Evolutionary conservation across 1,140 invertebrate genomes (phyloP), one percentile per base, ranked within the genome.

Genomic region (Panulirus ornatus): DNA sequence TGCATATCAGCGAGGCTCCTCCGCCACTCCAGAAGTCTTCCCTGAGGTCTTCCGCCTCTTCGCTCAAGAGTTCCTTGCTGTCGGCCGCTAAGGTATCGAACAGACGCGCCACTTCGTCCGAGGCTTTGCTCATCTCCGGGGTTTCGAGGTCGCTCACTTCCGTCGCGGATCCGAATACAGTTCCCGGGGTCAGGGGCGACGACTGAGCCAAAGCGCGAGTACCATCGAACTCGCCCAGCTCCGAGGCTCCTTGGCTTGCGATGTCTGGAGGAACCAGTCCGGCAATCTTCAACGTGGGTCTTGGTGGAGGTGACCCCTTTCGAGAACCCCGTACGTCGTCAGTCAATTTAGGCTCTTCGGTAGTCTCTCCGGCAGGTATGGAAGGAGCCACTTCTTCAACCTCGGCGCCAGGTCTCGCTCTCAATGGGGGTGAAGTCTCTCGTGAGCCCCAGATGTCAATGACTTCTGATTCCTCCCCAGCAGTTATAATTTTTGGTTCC

Each of bases 381-480:
- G 42, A n/a, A 47, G 75, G 75, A 44, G 19, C 36, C 2, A 27
- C 42, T 79, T 79, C 44, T 79, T 79, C 44, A 42, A 27, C 76
- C 9, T 47, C 2, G 22, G 27, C 76, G 27, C 27, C 42, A 79
- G 36, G 71, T 75, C 40, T 75, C n/a, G n/a, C n/a, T 19, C 71
- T 84, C 9, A 84, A n/a, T n/a, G 63, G 81, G 5, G 66, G 58
- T 22, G 66, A 54, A 42, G 81, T 19, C 0, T n/a, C 36, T 42
- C 58, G 70, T 1, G 81, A 40, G 0, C 81, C 81, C 81, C 81
- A 84, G 38, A 84, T 42, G 19, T 51, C 76, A 27, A 54, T 19
- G 16, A 70, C 81, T 40, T 75, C 71, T 9, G 58, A 6, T 66
- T 30, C 27, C 9, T 81, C 78, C n/a, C 36, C 78, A 58, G 27